Base-by-base conservation (phyloP, 2,888 invertebrate genomes). In the Ornithoptera alexandrae region DNA sequence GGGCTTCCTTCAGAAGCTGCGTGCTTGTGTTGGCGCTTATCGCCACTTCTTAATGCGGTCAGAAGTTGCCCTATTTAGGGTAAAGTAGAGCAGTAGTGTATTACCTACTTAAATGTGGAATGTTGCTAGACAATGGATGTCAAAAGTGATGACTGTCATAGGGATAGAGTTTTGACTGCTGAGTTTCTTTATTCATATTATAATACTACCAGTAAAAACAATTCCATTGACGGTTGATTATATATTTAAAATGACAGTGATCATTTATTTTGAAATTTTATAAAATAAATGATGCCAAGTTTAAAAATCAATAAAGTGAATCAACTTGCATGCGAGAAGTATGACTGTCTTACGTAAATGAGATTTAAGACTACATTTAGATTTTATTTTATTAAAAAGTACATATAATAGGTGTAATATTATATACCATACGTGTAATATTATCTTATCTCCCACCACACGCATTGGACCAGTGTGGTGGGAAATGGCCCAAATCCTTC, bases 1-100 rank as follows among this genome's bases (percentile, higher is more conserved):
- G 46, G 57, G 67, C 57, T 57, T 22, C 15, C 22, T 62, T 17
- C n/a, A 53, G 64, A 68, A 53, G 30, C 58, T 18, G 63, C 39
- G 39, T 64, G 60, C 68, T 68, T 64, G 17, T 60, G 60, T 22
- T 42, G 39, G 53, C 64, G 63, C 36, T 63, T 50, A 68, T 59
- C 36, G 63, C 62, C 50, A 64, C 64, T 59, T 56, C 53, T 50
- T 20, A 68, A 59, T 42, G 64, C 59, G 68, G 68, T 42, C 64
- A 64, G 50, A 68, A 39, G 64, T 18, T 59, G 60, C 50, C 56
- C 53, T 64, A 68, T 68, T 60, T 53, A 50, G 24, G 53, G 2
- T 62, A 50, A 62, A 24, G 18, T 46, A 42, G 62, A 42, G 20
- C 61, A 62, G 42, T 15, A 20, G 18, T 22, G 22, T 22, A 24